Conservation (phyloP, 2,888 invertebrate genomes). For the Agrypnus murinus region DNA sequence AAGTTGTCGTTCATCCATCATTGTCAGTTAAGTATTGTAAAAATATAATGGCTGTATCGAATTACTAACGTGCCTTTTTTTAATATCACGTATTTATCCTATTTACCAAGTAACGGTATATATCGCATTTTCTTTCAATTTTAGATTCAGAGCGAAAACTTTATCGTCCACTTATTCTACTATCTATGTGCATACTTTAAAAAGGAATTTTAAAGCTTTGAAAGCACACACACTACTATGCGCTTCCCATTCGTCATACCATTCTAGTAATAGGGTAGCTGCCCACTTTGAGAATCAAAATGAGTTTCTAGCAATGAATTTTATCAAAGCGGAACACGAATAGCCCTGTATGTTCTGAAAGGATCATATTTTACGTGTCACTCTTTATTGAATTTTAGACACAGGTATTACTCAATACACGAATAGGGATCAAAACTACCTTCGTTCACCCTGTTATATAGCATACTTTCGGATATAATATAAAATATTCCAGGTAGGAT, state of each 20-base stretch:
- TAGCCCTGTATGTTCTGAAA: slow-evolving; percentile 16
- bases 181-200: background rate
- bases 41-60: slow-evolving; percentile 41
- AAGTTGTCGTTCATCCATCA: slow-evolving; percentile 29
- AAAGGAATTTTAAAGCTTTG: background rate
- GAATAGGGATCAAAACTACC: slow-evolving; percentile 4
- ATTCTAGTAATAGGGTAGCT: slow-evolving; percentile 10
- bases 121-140: too few species aligned
- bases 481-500: too few species aligned
- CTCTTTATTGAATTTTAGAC: slow-evolving; percentile 23
- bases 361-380: slow-evolving; percentile 28
- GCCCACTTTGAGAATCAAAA: slow-evolving; percentile 12
- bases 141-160: background rate
- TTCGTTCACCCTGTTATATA: background rate
- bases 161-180: background rate
- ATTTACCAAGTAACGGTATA: background rate
- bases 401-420: slow-evolving; percentile 19
- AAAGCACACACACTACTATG: background rate
- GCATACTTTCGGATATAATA: background rate
- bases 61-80: slow-evolving; percentile 36
- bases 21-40: slow-evolving; percentile 38
- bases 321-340: slow-evolving; percentile 9
- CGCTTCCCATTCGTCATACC: slow-evolving; percentile 17
- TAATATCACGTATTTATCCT: slow-evolving; percentile 6
- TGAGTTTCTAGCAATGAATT: slow-evolving; percentile 24